Percentiles rank a stretch among this genome's conserved stretches.
Conservation (phyloP, 2,113 vertebrate genomes). For the Pelecanoides urinatrix region DNA sequence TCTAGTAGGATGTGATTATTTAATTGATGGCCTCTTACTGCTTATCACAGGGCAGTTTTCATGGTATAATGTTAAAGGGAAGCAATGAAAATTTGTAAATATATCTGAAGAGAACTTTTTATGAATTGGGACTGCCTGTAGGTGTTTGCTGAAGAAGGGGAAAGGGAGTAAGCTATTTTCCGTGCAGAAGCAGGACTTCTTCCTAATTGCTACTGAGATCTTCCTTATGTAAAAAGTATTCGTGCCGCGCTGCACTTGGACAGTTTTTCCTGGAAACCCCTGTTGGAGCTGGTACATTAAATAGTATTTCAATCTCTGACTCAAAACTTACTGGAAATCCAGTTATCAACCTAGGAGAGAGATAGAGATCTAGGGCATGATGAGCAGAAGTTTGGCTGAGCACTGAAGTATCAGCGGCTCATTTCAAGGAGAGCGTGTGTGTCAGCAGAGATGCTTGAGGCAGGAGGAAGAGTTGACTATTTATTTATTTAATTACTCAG, state of each 20-base stretch:
- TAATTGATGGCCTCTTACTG: background rate
- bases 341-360: background rate
- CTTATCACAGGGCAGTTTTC: background rate
- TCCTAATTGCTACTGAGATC: background rate
- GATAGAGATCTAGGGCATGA: background rate
- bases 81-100: background rate
- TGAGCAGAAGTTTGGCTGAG: background rate
- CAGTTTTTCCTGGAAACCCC: constrained; percentile 40
- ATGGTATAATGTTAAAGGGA: background rate
- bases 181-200: background rate
- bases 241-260: background rate
- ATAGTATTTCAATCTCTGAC: background rate
- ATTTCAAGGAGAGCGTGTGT: background rate
- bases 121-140: background rate
- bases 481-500: constrained; percentile 11
- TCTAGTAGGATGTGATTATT: background rate
- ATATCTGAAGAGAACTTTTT: background rate
- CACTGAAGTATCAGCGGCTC: background rate
- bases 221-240: background rate
- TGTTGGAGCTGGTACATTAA: background rate
- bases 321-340: constrained; percentile 61
- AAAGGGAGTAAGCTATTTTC: background rate
- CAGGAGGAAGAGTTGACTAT: background rate
- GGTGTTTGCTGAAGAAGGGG: background rate
- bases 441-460: constrained; percentile 27